Evolutionary conservation across 2,113 vertebrate species (phyloP).

Genomic region (Diphyllodes magnificus): DNA sequence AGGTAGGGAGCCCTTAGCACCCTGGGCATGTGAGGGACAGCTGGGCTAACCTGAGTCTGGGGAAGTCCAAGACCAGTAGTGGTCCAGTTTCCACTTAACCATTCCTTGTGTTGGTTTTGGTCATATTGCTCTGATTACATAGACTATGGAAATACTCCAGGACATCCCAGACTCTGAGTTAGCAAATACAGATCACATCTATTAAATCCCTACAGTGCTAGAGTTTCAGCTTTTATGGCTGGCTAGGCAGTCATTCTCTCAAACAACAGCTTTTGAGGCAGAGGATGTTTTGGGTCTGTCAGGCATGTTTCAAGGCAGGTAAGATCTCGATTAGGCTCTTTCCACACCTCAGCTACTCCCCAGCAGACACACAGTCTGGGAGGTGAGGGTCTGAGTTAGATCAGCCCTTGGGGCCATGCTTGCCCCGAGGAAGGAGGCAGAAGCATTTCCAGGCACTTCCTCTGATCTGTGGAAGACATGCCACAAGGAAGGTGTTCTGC

Average conservation of each 20-base stretch:
- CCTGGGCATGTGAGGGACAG: background rate
- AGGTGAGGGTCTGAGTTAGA: background rate
- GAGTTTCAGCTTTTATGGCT: background rate
- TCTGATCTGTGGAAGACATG: background rate
- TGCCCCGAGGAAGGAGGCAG: background rate
- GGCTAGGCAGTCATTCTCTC: background rate
- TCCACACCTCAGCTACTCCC: background rate
- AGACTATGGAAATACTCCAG: background rate
- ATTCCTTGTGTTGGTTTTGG: background rate
- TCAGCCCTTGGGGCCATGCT: background rate
- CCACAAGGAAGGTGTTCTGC: background rate
- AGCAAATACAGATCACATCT: background rate
- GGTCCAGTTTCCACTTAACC: background rate
- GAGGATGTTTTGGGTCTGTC: background rate
- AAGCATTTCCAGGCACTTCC: background rate
- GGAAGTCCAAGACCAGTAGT: background rate
- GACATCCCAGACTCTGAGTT: background rate
- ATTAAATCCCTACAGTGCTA: background rate
- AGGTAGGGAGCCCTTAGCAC: constrained; percentile 49
- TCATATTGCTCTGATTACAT: background rate
- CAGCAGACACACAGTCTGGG: background rate
- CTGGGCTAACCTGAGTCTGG: background rate
- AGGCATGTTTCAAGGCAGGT: background rate
- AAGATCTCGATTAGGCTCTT: background rate
- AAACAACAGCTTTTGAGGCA: background rate